Base-by-base conservation (phyloP, 2,797 vertebrate species). In the Anabas testudineus region DNA sequence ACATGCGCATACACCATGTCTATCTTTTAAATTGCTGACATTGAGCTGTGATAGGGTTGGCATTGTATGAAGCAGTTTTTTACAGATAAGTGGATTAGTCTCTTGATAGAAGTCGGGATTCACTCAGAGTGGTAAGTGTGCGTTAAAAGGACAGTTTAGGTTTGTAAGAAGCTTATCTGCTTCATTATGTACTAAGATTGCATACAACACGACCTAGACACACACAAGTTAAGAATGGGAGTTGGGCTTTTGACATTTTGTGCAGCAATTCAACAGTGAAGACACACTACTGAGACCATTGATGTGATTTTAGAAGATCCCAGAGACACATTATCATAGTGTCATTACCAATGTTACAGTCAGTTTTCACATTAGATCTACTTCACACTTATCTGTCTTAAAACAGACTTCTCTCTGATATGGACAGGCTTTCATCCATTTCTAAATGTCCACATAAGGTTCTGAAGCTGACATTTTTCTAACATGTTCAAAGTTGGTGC, bases 81-180 rank as follows among this genome's bases (percentile, higher is more conserved):
- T 43, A 65, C 46, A 76, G 79, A 86, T 77, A 81, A 81, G 69
- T 84, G 77, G 77, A 87, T 82, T 74, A 76, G 58, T 78, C 60
- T 14, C 42, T 71, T 67, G 74, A 78, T 22, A 77, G 45, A 78
- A 71, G 73, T 80, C 36, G 59, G 18, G 58, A 57, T 77, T 76
- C 47, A 59, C 55, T 52, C 60, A 58, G 55, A 80, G 10, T 7
- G 28, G 51, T 70, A 74, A 74, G 67, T 80, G 45, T 45, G 34
- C 69, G 73, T 60, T 82, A 72, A 74, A 74, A 21, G 15, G 28
- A 24, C 9, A 62, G 61, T 66, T 78, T 63, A 45, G 30, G 28
- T 72, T 73, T 75, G 48, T 78, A 76, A 85, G 71, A 55, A 39
- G 68, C 46, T 57, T 80, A 51, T 73, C 78, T 71, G n/a, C 67